Evolutionary conservation across 37 sponge, comb jelly and placozoan genomes (phyloP).

Genomic region (Cliona cf. orientalis): DNA sequence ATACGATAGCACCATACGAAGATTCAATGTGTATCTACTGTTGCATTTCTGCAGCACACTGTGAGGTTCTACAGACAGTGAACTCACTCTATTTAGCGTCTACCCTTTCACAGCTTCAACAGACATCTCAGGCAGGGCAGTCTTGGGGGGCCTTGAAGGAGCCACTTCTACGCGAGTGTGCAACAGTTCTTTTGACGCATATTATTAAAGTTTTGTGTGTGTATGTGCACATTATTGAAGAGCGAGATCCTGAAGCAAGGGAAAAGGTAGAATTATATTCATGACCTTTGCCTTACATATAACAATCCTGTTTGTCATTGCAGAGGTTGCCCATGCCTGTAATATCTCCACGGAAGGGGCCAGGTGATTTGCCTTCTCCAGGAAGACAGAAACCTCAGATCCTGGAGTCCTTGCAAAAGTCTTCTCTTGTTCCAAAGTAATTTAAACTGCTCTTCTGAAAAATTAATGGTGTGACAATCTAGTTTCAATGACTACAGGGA

Average conservation of each 20-base stretch:
- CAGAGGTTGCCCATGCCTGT: constrained; percentile 5
- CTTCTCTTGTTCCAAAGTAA: neutral
- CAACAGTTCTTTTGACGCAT: constrained; percentile 46
- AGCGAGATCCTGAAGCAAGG: constrained; percentile 52
- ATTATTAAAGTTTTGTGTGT: constrained; percentile 50
- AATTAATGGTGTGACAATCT: neutral
- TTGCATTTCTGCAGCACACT: constrained; percentile 32
- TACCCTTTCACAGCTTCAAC: constrained; percentile 40
- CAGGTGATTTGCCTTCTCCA: neutral
- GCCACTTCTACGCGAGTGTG: constrained; percentile 8
- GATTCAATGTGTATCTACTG: neutral
- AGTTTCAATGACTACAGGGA: constrained; percentile 17
- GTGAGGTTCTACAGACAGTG: constrained; percentile 38
- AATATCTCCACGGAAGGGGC: neutral
- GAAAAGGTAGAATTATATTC: constrained; percentile 50
- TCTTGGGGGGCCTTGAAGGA: constrained; percentile 27
- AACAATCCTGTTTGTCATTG: neutral
- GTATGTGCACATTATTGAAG: constrained; percentile 72
- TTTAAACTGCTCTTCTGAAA: neutral
- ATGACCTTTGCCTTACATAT: too few species aligned
- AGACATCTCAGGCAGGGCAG: constrained; percentile 13
- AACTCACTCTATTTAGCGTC: constrained; percentile 40
- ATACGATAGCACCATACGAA: neutral
- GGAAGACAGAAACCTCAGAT: neutral
- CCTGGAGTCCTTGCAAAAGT: neutral